Evolutionary conservation across 2,113 vertebrate species (phyloP), one percentile per base, ranked within the genome.

Genomic region (Dasyurus viverrinus): DNA sequence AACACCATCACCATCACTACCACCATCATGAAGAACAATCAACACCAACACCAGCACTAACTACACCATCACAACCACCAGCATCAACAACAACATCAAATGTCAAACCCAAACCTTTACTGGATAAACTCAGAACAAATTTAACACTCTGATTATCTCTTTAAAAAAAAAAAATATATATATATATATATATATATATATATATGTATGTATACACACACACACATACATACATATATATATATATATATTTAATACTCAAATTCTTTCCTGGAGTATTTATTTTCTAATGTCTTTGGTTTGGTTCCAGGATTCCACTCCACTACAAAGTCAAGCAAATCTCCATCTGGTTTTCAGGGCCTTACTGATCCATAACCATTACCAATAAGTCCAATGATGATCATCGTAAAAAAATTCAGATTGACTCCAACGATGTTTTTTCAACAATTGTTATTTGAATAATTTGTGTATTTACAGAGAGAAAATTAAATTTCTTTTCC

Each of bases 391-490:
- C 8, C 57, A 91, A 50, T 24, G 8, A 11, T 93, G 30, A 93
- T 23, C 23, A 14, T 54, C 92, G 26, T 93, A 55, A 76, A 76
- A 57, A 55, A 76, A 90, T 76, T 94, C 94, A 91, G 76, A 23
- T 89, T 95, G 68, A 10, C 0, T 11, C 60, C 0, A 90, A 25
- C 0, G 10, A 90, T 22, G 91, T 50, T 92, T 94, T 68, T n/a
- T 50, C 57, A 96, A 24, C 12, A 76, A 47, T 19, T 96, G 0
- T n/a, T 1, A 46, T 96, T 94, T 24, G 9, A 96, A 94, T 52
- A 95, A 53, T 96, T 89, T 94, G 2, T 91, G 2, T 90, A 96
- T 96, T 93, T 50, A 94, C 91, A 95, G 94, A 60, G 90, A 94
- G 53, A 96, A 92, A 50, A 96, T 94, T 95, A 25, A 3, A 48